Conservation (phyloP, 2,797 vertebrate genomes). For the Spinus olivaceus region DNA sequence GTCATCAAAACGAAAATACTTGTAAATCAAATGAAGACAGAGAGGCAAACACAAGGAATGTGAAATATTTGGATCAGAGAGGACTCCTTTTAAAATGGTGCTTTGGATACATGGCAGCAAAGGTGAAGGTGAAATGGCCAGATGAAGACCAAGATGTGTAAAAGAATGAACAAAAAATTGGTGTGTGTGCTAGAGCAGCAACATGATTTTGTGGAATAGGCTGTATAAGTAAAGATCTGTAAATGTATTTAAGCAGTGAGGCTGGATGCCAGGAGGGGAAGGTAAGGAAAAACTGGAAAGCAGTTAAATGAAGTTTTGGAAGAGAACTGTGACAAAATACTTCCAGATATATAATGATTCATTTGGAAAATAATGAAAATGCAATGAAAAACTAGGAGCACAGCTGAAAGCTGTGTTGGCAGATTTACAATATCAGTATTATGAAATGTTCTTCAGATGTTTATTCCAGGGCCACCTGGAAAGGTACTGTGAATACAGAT, state of each 20-base stretch:
- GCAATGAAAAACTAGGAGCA: background rate
- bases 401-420: background rate
- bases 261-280: background rate
- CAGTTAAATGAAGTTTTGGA: background rate
- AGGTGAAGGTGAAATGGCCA: background rate
- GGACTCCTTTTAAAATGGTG: background rate
- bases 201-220: background rate
- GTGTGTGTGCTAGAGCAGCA: background rate
- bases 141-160: background rate
- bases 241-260: background rate
- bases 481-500: background rate
- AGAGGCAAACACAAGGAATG: background rate
- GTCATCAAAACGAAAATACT: background rate
- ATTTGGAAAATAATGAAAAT: background rate
- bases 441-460: background rate
- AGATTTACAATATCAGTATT: background rate
- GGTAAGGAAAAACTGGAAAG: background rate
- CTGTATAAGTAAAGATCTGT: background rate
- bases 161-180: background rate
- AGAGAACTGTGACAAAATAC: background rate
- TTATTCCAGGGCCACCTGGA: background rate
- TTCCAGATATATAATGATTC: background rate
- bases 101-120: background rate
- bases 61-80: background rate
- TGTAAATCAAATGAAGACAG: background rate